These are phyloP conservation scores for Nephrotoma guestfalica DNA, from an alignment of 2,888 invertebrate genomes.

Conservation along the genomic window DNA sequence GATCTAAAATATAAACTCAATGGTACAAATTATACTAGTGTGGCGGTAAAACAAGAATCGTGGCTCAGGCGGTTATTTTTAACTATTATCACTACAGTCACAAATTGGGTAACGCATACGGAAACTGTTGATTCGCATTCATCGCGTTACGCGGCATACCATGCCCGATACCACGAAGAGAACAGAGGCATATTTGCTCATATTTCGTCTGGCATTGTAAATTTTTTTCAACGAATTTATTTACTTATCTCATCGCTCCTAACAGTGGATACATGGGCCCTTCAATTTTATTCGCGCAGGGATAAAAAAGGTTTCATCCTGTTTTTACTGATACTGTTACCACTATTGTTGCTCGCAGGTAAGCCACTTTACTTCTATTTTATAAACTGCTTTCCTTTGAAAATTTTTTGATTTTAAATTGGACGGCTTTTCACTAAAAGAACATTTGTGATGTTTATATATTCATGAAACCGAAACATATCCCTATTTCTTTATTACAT, in stretches of 20 bases:
- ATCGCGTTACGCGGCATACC: not conserved
- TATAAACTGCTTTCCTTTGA: not conserved
- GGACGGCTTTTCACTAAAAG: not conserved
- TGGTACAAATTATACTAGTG: not conserved
- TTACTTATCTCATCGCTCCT: conserved; percentile 26
- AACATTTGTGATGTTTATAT: not conserved
- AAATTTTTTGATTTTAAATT: not conserved
- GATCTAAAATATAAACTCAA: conserved; percentile 13
- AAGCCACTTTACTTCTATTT: conserved; percentile 23
- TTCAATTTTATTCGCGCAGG: conserved; percentile 16
- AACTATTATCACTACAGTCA: conserved; percentile 6
- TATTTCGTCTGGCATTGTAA: conserved; percentile 12
- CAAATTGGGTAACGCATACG: not conserved
- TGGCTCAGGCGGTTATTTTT: conserved; percentile 7
- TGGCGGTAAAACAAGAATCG: conserved; percentile 2
- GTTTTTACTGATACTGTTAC: conserved; percentile 34
- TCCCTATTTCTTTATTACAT: not conserved
- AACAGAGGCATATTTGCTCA: not conserved
- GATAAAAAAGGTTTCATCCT: conserved; percentile 26
- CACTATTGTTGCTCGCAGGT: conserved; percentile 41
- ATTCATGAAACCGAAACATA: not conserved
- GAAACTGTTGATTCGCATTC: not conserved
- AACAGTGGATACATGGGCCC: conserved; percentile 23
- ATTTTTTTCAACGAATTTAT: conserved; percentile 20
- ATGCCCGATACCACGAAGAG: not conserved